Base-by-base conservation (phyloP, 2,113 vertebrate species). In the Micronycteris hirsuta region DNA sequence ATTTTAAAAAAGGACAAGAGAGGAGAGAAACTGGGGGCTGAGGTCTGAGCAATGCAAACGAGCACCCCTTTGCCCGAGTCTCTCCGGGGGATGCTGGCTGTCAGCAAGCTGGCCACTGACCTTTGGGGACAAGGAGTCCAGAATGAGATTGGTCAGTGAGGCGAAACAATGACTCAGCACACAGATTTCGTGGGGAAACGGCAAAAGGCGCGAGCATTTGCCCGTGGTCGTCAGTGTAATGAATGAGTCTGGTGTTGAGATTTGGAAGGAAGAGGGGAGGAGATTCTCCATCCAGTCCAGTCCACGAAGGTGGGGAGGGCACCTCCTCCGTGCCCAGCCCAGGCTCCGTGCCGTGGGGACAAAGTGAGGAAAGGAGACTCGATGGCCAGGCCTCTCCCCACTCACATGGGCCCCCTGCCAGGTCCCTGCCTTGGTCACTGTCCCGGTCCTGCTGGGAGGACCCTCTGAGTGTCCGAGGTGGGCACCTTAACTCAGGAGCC, bases 211-310 rank as follows among this genome's bases (percentile, higher is more conserved):
- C 7, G 70, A 17, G 36, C 78, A 22, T 91, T 86, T 89, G 93
- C 89, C 91, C 71, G 86, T 47, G 45, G 63, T 19, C 22, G 74
- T 89, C 91, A 77, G 89, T 28, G 81, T 54, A 81, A 93, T 87
- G 92, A 95, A 98, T 83, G 88, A 91, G 83, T 78, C 89, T 56
- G 85, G 95, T 49, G 84, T 86, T 95, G 89, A 93, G 95, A 73
- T 93, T 54, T 45, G 93, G 92, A 61, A 47, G 33, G 33, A 49
- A 74, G 80, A 92, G 38, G 10, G 1, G 81, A 87, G 8, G 41
- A 38, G 89, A 91, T 76, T 96, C 76, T 88, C 83, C 77, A 85
- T 89, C 80, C 77, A 41, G 84, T 85, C 36, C 14, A 77, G 95
- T 85, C 43, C 4, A 11, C 15, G 43, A 1, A 47, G 4, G 28